phyloP scores from a whole-genome alignment of 2,797 vertebrate species.

The Calcarius lapponicus region DNA sequence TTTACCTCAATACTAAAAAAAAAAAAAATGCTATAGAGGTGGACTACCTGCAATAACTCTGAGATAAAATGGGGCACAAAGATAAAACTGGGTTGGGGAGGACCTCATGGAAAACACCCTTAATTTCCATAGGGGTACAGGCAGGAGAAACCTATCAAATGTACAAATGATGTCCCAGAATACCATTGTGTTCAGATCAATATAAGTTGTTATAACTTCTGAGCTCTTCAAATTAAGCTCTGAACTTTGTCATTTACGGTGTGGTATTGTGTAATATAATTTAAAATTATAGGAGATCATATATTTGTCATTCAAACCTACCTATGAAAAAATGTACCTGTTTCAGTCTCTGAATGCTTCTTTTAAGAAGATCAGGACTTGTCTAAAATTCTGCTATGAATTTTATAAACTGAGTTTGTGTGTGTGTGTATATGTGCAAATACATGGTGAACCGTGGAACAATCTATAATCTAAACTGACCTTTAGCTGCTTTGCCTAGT shows the following conservation, averaged over 20 bases:
- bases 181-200: neutral
- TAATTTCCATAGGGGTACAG: neutral
- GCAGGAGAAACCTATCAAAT: neutral
- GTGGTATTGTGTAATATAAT: neutral
- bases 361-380: neutral
- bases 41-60: neutral
- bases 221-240: neutral
- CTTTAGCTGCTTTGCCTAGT: neutral
- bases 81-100: neutral
- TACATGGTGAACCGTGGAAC: neutral
- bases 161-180: neutral
- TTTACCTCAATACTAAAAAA: neutral
- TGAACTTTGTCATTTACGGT: neutral
- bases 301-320: neutral
- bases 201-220: neutral
- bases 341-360: neutral
- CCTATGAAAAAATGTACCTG: fast-evolving
- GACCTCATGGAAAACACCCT: neutral
- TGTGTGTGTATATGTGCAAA: neutral
- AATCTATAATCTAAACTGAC: neutral
- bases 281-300: neutral
- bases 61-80: neutral
- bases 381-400: neutral
- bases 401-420: neutral
- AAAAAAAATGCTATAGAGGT: fast-evolving